Evolutionary conservation across 2,888 invertebrate species (phyloP).

Genomic region (Aspidiotus destructor): DNA sequence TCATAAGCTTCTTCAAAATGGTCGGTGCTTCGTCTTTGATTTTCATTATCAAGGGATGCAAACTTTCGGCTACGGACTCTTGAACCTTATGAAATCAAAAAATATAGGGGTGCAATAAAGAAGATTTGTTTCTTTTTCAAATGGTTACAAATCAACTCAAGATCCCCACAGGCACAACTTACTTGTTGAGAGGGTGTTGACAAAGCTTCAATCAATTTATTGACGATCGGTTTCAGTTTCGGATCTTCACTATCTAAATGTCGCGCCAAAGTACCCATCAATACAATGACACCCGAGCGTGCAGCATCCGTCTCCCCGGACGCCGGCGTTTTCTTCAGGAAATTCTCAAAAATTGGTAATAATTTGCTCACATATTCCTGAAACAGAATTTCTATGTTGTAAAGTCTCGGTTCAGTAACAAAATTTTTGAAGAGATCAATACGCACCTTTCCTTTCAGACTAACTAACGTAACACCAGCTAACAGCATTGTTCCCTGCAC

Average conservation of each 20-base stretch:
- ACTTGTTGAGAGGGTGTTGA: conserved; percentile 94
- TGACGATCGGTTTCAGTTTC: conserved; percentile 86
- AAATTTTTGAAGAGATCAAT: conserved; percentile 37
- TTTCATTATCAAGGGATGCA: conserved; percentile 86
- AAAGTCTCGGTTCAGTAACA: neutral
- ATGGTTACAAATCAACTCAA: too few species aligned
- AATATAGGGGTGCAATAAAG: too few species aligned
- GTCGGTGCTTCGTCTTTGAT: conserved; percentile 83
- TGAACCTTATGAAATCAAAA: conserved; percentile 57
- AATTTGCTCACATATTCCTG: conserved; percentile 61
- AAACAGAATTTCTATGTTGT: neutral
- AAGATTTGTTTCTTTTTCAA: too few species aligned
- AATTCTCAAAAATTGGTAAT: conserved; percentile 84
- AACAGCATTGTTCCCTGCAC: conserved; percentile 79
- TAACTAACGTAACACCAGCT: conserved; percentile 84
- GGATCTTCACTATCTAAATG: conserved; percentile 86
- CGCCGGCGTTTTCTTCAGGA: conserved; percentile 77
- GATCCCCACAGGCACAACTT: conserved; percentile 10
- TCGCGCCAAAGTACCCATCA: conserved; percentile 94
- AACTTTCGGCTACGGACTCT: conserved; percentile 92
- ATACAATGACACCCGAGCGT: conserved; percentile 88
- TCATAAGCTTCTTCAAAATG: conserved; percentile 76
- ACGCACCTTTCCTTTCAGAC: conserved; percentile 78
- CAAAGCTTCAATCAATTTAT: conserved; percentile 77
- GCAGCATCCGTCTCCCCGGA: conserved; percentile 83